phyloP scores from a whole-genome alignment of 2,888 invertebrate genomes.

The Disparrhopalites patrizii region DNA sequence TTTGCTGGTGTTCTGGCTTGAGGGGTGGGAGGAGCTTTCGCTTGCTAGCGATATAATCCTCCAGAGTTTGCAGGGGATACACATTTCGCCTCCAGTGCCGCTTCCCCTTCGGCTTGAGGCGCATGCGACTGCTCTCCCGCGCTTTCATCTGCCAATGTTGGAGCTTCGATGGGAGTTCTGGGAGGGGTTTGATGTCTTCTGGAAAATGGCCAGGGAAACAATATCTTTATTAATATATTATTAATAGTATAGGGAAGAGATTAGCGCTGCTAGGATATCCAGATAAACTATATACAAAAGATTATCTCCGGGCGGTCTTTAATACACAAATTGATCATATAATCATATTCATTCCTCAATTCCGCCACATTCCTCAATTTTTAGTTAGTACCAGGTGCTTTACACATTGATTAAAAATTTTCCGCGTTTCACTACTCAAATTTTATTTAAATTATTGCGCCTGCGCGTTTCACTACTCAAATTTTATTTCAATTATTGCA shows the following conservation, averaged over 20 bases:
- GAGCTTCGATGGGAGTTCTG: constrained; percentile 12
- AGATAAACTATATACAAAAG: too few relatives aligned
- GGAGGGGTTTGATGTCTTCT: constrained; percentile 19
- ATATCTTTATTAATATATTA: background rate
- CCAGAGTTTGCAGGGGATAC: constrained; percentile 40
- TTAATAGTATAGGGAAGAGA: background rate
- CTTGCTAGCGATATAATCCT: constrained; percentile 37
- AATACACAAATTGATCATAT: too few relatives aligned
- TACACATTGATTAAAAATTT: too few relatives aligned
- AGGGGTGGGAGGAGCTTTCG: constrained; percentile 30
- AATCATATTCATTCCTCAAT: too few relatives aligned
- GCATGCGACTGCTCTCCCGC: constrained; percentile 9
- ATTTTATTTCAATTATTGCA: too few relatives aligned
- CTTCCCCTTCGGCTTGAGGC: constrained; percentile 26
- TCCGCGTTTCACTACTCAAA: too few relatives aligned
- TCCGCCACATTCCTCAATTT: too few relatives aligned
- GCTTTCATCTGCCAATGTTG: constrained; percentile 41
- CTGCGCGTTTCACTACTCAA: too few relatives aligned
- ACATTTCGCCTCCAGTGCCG: constrained; percentile 36
- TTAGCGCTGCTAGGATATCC: too few relatives aligned
- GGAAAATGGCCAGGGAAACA: background rate
- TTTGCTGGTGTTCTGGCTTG: constrained; percentile 33
- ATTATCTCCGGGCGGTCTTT: too few relatives aligned
- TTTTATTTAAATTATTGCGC: too few relatives aligned
- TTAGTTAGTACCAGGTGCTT: too few relatives aligned